Conservation (phyloP, 1,140 invertebrate genomes). For the Pseudobourletiella spinata region DNA sequence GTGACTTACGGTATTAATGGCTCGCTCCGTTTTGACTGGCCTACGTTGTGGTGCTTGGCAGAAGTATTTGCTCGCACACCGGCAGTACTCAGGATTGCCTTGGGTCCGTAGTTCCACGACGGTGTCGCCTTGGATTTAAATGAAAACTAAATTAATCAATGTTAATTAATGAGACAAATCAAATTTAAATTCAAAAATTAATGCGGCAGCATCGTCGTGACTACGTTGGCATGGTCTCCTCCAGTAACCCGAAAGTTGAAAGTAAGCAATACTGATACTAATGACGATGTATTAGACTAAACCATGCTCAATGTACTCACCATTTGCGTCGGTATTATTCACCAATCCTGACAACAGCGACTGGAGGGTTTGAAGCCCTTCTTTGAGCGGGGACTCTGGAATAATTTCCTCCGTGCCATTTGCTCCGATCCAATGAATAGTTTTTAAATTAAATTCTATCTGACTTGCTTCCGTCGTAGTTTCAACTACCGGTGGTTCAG, state of each 20-base stretch:
- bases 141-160: background rate
- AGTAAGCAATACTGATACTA: background rate
- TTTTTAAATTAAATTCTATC: background rate
- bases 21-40: constrained; percentile 7
- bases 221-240: background rate
- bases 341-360: background rate
- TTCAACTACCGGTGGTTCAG: background rate
- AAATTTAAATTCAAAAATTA: background rate
- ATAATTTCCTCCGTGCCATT: background rate
- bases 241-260: background rate
- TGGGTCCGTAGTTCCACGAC: constrained; percentile 14
- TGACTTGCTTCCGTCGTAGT: background rate
- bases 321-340: background rate
- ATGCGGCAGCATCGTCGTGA: background rate
- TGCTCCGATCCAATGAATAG: background rate
- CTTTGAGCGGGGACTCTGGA: background rate
- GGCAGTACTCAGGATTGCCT: constrained; percentile 27
- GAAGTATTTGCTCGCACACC: constrained; percentile 23
- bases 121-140: background rate
- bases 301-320: background rate
- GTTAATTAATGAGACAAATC: background rate
- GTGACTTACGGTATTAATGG: constrained; percentile 27
- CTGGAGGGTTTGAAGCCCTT: background rate
- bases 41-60: constrained; percentile 12
- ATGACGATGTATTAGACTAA: background rate